Evolutionary conservation across 1,140 invertebrate species (phyloP).

Genomic region (Pararge aegeria): DNA sequence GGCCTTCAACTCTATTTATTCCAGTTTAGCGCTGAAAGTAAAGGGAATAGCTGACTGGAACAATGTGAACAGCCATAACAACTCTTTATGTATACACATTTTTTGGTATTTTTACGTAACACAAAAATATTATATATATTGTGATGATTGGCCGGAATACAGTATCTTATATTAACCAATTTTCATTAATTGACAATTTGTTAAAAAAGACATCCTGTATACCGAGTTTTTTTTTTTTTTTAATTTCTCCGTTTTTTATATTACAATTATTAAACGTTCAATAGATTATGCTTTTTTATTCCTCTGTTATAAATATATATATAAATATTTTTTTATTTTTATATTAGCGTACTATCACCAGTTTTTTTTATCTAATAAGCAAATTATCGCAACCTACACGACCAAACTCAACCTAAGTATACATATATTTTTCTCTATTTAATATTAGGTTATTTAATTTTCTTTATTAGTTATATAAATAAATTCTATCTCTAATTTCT

Average conservation of each 20-base stretch:
- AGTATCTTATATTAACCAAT: conserved; percentile 27
- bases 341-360: conserved; percentile 47
- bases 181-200: conserved; percentile 34
- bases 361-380: conserved; percentile 55
- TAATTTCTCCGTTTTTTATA: conserved; percentile 19
- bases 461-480: conserved; percentile 54
- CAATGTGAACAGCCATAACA: too few relatives aligned
- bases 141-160: conserved; percentile 50
- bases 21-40: too few relatives aligned
- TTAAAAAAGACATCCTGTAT: conserved; percentile 33
- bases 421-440: conserved; percentile 57
- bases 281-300: conserved; percentile 66
- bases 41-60: too few relatives aligned
- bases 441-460: too few relatives aligned
- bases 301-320: conserved; percentile 42
- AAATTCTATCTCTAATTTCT: conserved; percentile 58
- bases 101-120: conserved; percentile 50
- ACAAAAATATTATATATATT: conserved; percentile 40
- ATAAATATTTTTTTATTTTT: conserved; percentile 8
- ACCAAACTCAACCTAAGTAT: conserved; percentile 54
- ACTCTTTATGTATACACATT: conserved; percentile 56
- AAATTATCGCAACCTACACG: conserved; percentile 56
- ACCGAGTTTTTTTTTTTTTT: conserved; percentile 21
- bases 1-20: too few relatives aligned
- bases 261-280: conserved; percentile 33